Evolutionary conservation across 1,140 invertebrate species (phyloP).

Genomic region (Caenorhabditis briggsae): DNA sequence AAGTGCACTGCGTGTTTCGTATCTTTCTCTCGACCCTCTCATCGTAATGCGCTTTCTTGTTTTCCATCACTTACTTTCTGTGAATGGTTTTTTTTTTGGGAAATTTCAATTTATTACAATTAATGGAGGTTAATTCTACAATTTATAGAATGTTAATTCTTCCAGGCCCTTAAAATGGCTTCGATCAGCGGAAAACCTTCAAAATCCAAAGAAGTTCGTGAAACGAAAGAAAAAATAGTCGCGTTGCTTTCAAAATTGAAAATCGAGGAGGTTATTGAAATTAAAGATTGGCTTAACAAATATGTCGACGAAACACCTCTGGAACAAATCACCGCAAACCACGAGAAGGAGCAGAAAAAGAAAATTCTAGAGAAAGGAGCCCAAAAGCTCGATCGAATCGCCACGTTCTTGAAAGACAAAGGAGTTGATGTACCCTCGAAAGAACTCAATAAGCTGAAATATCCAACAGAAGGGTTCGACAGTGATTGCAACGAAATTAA

Average conservation of each 20-base stretch:
- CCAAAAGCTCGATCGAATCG: constrained; percentile 2
- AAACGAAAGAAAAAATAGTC: constrained; percentile 7
- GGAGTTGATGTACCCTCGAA: constrained; percentile 17
- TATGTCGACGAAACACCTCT: constrained; percentile 1
- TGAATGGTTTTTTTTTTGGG: too few relatives aligned
- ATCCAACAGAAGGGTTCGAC: constrained; percentile 12
- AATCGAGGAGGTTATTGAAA: constrained; percentile 32
- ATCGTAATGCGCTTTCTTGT: background rate
- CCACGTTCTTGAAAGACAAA: constrained; percentile 19
- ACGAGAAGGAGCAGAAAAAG: constrained; percentile 21
- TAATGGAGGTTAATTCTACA: too few relatives aligned
- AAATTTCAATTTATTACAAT: too few relatives aligned
- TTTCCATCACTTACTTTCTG: too few relatives aligned
- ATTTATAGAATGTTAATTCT: too few relatives aligned
- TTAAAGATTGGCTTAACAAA: constrained; percentile 36
- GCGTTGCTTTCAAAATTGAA: constrained; percentile 13
- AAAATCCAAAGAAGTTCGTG: background rate
- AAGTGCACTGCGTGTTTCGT: constrained; percentile 7
- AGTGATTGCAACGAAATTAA: constrained; percentile 26
- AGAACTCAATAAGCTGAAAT: constrained; percentile 10
- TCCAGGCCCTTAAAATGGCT: background rate
- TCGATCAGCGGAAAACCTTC: background rate
- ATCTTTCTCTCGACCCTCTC: background rate
- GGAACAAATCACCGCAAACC: background rate
- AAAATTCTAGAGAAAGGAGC: constrained; percentile 17